Evolutionary conservation across 1,140 invertebrate genomes (phyloP).

Genomic region (Lepidurus packardi): DNA sequence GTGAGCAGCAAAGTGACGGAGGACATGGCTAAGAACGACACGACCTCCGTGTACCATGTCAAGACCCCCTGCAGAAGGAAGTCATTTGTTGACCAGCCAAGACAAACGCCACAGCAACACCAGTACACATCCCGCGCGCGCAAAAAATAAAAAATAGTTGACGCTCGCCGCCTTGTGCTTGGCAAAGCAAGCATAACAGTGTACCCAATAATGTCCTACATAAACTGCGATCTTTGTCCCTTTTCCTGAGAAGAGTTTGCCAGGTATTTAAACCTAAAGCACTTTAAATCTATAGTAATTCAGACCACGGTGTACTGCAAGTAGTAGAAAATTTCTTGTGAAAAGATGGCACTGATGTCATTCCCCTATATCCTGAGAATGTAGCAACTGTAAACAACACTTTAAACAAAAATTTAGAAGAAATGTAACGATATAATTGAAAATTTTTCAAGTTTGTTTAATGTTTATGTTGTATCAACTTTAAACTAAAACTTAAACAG

Average conservation of each 20-base stretch:
- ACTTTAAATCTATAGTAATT: no score
- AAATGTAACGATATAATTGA: no score
- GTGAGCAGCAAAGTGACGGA: constrained; percentile 12
- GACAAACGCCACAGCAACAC: constrained; percentile 2
- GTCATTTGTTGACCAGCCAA: constrained; percentile 21
- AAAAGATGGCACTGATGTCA: no score
- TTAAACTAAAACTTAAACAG: no score
- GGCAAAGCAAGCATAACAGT: constrained; percentile 9
- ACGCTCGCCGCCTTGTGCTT: constrained; percentile 3
- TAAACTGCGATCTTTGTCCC: neutral
- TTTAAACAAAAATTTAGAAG: no score
- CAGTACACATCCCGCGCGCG: neutral
- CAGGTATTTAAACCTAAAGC: neutral
- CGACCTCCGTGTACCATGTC: constrained; percentile 17
- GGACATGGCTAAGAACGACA: constrained; percentile 18
- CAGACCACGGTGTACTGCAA: no score
- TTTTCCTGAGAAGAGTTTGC: neutral
- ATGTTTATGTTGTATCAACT: no score
- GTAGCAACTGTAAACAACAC: no score
- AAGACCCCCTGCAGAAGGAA: constrained; percentile 13
- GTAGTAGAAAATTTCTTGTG: no score
- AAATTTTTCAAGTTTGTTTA: no score
- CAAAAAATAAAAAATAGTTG: neutral
- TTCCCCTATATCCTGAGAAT: no score
- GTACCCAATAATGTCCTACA: neutral